Evolutionary conservation across 35 echinoderm and acorn worm genomes (phyloP), one percentile per base, ranked within the genome.

Genomic region (Ophiothrix spiculata): DNA sequence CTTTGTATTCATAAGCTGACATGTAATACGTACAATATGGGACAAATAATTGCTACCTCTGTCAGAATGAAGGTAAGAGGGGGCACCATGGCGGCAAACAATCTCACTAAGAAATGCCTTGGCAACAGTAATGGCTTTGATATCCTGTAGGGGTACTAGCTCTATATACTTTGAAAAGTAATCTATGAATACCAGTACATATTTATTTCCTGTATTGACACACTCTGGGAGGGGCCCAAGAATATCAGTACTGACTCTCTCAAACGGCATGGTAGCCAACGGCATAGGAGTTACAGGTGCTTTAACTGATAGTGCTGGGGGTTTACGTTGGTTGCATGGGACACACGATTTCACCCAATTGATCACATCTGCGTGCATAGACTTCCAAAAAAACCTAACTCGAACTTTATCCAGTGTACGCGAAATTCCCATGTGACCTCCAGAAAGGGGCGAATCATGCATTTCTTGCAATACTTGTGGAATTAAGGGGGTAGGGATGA

Each of bases 101-200:
- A 92, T 87, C 35, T 82, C 38, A 19, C 73, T 56, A 12, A 92
- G 25, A 81, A 87, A 92, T 12, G 37, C 78, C 37, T 21, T 39
- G 15, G 90, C 84, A 36, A 92, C 40, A 33, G 90, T 87, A 37
- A 31, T 37, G 16, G 78, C 84, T 3, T 21, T 92, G 33, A 87
- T 76, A 82, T 87, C 78, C 21, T 13, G 56, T 23, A 87, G 31
- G 42, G 84, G 41, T 42, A 92, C 74, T 36, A 87, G 36, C 39
- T 87, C 90, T n/a, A 92, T 74, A 75, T 91, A 92, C 35, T 92
- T 92, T 4, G 90, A 75, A 54, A 92, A 87, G 40, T 32, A 92
- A 77, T 92, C 84, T 36, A 87, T 54, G 87, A 81, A 87, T 14
- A 92, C 78, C 16, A 92, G n/a, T 32, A 92, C 77, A 80, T 83